Percentiles rank a stretch among this genome's conserved stretches.
These are phyloP conservation scores for Rhinolophus ferrumequinum DNA, from an alignment of 2,113 vertebrate genomes.

Conservation along the genomic window DNA sequence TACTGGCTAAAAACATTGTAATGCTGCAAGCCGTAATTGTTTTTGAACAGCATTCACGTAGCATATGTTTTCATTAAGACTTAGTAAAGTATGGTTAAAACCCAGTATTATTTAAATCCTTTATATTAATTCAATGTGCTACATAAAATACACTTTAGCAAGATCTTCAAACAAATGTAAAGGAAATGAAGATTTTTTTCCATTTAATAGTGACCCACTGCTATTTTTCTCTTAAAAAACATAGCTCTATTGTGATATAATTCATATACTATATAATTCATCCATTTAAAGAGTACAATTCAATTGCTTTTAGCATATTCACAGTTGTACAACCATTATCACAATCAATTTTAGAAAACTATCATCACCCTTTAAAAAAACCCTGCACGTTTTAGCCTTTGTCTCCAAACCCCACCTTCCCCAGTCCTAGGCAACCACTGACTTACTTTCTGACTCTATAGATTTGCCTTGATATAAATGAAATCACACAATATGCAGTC, in stretches of 20 bases:
- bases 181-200: neutral
- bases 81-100: neutral
- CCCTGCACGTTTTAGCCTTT: accelerated
- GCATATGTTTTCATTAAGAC: neutral
- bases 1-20: neutral
- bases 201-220: neutral
- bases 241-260: neutral
- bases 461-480: neutral
- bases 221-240: neutral
- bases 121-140: neutral
- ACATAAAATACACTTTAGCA: neutral
- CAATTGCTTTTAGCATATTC: neutral
- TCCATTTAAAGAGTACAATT: neutral
- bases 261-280: neutral
- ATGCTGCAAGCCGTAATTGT: neutral
- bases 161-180: neutral
- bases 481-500: neutral
- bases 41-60: neutral
- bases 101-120: neutral
- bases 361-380: neutral
- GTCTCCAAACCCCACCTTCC: neutral
- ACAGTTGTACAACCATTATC: neutral
- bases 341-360: neutral
- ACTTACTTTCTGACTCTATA: neutral
- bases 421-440: neutral